Evolutionary conservation across 1,140 invertebrate species (phyloP).

Genomic region (Orussus abietinus): DNA sequence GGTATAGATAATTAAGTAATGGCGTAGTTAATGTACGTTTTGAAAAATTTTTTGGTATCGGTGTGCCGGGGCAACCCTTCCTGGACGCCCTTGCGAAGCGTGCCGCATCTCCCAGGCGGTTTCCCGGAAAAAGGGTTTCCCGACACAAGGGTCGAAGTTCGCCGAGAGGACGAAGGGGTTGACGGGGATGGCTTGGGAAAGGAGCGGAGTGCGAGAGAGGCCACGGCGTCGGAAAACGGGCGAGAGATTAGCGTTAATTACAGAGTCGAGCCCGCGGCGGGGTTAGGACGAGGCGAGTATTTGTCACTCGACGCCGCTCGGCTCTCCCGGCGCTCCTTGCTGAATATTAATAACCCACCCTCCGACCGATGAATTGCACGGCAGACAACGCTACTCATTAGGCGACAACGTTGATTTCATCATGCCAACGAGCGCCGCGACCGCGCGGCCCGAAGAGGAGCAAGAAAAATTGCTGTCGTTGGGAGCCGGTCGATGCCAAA

Average conservation of each 20-base stretch:
- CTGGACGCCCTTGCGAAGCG: too few species aligned
- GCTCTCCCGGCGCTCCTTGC: constrained; percentile 32
- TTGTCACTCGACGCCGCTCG: constrained; percentile 46
- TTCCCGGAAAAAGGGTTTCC: constrained; percentile 2
- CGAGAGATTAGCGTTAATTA: constrained; percentile 53
- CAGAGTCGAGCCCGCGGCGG: constrained; percentile 40
- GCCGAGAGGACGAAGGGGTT: too few species aligned
- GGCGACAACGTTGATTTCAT: constrained; percentile 45
- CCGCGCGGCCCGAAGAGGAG: too few species aligned
- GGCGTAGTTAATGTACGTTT: too few species aligned
- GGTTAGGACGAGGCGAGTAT: constrained; percentile 38
- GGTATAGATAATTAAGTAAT: too few species aligned
- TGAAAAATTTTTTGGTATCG: too few species aligned
- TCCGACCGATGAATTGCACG: constrained; percentile 43
- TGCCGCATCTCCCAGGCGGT: too few species aligned
- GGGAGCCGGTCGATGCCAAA: too few species aligned
- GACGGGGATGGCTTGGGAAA: constrained; percentile 21
- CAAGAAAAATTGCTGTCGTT: constrained; percentile 6
- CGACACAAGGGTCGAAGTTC: too few species aligned
- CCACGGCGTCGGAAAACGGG: constrained; percentile 32
- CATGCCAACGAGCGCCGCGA: constrained; percentile 21
- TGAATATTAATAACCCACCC: constrained; percentile 51
- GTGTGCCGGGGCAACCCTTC: too few species aligned
- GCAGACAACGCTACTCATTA: constrained; percentile 45
- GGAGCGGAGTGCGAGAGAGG: constrained; percentile 32